These are phyloP conservation scores for Champsocephalus esox DNA, from an alignment of 2,797 vertebrate genomes.

Conservation along the genomic window DNA sequence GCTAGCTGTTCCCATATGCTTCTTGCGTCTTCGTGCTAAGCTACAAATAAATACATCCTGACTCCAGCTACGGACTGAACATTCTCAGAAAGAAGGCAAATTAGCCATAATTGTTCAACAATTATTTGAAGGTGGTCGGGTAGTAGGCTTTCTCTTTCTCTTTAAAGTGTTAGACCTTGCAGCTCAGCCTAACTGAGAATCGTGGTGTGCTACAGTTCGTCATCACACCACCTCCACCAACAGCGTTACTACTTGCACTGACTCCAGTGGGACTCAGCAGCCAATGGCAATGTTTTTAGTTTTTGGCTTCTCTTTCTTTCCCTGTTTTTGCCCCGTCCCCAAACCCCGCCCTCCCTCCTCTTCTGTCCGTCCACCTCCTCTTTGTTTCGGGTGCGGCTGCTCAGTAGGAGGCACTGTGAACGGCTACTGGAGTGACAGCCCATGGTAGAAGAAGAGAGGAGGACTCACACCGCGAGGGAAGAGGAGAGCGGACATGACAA, in stretches of 20 bases:
- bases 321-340: conserved; percentile 67
- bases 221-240: conserved; percentile 24
- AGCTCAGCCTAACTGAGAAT: conserved; percentile 49
- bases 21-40: neutral
- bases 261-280: conserved; percentile 73
- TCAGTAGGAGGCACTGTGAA: conserved; percentile 85
- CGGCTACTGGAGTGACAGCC: conserved; percentile 88
- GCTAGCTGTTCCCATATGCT: neutral
- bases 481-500: conserved; percentile 51
- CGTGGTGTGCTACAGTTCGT: conserved; percentile 45
- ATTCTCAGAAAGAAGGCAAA: neutral
- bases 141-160: conserved; percentile 3
- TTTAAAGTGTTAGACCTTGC: conserved; percentile 32
- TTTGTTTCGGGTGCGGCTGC: conserved; percentile 71
- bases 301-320: conserved; percentile 82
- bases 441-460: conserved; percentile 81
- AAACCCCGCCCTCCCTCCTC: conserved; percentile 25
- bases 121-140: neutral
- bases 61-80: neutral
- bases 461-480: conserved; percentile 39
- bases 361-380: conserved; percentile 73
- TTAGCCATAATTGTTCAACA: neutral
- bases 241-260: conserved; percentile 62
- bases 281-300: conserved; percentile 80
- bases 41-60: neutral